Evolutionary conservation across 2,888 invertebrate genomes (phyloP), one percentile per base, ranked within the genome.

Genomic region (Cheilosia vulpina): DNA sequence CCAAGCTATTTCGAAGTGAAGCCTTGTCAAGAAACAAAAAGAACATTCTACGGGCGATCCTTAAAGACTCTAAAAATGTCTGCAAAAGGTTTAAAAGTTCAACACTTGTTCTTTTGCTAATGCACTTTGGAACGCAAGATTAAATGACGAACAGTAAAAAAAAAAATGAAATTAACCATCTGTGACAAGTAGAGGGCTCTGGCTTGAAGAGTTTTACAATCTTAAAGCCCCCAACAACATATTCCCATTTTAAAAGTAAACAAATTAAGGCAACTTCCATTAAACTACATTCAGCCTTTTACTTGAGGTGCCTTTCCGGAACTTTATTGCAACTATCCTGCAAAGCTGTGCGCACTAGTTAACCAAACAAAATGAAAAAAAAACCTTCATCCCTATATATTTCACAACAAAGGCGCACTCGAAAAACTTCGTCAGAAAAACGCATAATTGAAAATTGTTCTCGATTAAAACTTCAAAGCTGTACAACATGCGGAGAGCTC

Each of bases 391-490:
- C 43, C 31, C 34, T 7, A 21, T 24, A 19, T 5, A 11, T 53
- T 45, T 13, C 27, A 34, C 6, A 38, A 9, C 27, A 27, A 27
- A 1, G 0, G 7, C 5, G 19, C 38, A 11, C 34, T 38, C n/a
- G 15, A 55, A 45, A 19, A 55, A 15, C 27, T 15, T 24, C 34
- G 27, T 38, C 65, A 60, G 58, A 58, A 60, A 68, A 68, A 68
- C 52, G 31, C 68, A 53, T 52, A 47, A 83, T 83, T 78, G 63
- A 73, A 78, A 83, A 78, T 73, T 63, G 57, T 45, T 63, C 47
- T 38, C 71, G 73, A 83, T 69, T 83, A 73, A 78, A 83, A 83
- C 68, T 78, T 73, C 58, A 69, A 78, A 78, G 55, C 47, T 17
- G 43, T 9, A 47, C 55, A 24, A 11, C 11, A 34, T 34, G 34